Conservation (phyloP, 2,113 vertebrate genomes). For the Bubo blakistoni region DNA sequence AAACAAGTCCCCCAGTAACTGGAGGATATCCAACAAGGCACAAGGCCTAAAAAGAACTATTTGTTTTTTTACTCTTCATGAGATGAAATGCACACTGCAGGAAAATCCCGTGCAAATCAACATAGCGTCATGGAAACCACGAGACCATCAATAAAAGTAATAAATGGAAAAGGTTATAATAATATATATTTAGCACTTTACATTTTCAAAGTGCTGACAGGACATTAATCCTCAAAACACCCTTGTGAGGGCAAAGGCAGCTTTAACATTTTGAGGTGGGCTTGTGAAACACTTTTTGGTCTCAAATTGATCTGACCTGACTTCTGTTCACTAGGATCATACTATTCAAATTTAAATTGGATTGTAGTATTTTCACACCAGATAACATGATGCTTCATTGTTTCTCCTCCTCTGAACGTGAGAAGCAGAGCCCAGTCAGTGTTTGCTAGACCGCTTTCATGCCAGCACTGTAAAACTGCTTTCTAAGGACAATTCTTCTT, state of each 20-base stretch:
- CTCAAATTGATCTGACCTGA: background rate
- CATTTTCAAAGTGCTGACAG: conserved; percentile 62
- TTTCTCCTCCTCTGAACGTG: background rate
- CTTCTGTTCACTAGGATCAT: background rate
- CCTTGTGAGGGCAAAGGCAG: conserved; percentile 20
- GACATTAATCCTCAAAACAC: conserved; percentile 57
- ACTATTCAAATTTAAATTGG: background rate
- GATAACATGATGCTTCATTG: background rate
- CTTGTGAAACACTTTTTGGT: background rate
- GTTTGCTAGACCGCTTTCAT: background rate
- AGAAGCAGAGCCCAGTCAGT: background rate
- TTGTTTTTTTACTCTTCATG: conserved; percentile 48
- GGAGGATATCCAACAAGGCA: conserved; percentile 48
- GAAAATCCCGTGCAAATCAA: conserved; percentile 58
- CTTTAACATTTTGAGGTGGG: conserved; percentile 26
- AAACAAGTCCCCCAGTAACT: conserved; percentile 63
- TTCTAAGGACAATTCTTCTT: background rate
- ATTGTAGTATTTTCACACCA: background rate
- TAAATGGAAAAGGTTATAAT: conserved; percentile 64
- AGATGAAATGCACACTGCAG: conserved; percentile 59
- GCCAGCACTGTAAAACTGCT: background rate
- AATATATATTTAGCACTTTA: conserved; percentile 66
- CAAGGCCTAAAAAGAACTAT: conserved; percentile 52
- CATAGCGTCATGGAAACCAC: conserved; percentile 57
- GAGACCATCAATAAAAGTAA: conserved; percentile 57